Evolutionary conservation across 2,113 vertebrate genomes (phyloP).

Genomic region (Mohoua ochrocephala): DNA sequence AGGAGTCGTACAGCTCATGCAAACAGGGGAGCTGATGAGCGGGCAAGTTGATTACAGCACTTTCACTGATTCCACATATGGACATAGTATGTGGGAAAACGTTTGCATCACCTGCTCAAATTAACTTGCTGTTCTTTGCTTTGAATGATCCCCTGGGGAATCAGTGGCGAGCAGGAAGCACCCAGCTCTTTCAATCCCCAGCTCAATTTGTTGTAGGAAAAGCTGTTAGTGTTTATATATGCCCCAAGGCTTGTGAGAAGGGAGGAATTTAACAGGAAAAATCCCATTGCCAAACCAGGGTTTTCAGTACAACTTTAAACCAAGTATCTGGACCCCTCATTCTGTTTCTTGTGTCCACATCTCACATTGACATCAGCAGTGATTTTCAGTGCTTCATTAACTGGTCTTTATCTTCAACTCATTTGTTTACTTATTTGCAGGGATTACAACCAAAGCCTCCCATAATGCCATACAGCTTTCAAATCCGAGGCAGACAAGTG

Average conservation of each 20-base stretch:
- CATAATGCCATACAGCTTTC: not conserved
- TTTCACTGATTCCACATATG: not conserved
- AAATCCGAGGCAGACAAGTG: not conserved
- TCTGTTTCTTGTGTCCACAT: not conserved
- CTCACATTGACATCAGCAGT: not conserved
- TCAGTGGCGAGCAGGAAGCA: not conserved
- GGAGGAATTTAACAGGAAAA: not conserved
- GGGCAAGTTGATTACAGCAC: not conserved
- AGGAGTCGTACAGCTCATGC: not conserved
- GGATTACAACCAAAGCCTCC: not conserved
- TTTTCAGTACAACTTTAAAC: not conserved
- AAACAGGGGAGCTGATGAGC: not conserved
- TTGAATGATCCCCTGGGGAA: not conserved
- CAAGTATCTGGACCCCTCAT: not conserved
- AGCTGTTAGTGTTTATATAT: not conserved
- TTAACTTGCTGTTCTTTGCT: not conserved
- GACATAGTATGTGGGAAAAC: not conserved
- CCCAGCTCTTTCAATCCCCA: not conserved
- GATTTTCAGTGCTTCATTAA: not conserved
- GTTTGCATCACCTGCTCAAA: not conserved
- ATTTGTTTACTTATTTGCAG: not conserved
- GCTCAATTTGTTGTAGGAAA: not conserved
- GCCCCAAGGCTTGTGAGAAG: not conserved
- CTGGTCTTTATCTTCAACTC: not conserved
- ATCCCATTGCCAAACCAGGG: not conserved